Evolutionary conservation across 2,797 vertebrate genomes (phyloP), one percentile per base, ranked within the genome.

Genomic region (Syngnathus rostellatus): DNA sequence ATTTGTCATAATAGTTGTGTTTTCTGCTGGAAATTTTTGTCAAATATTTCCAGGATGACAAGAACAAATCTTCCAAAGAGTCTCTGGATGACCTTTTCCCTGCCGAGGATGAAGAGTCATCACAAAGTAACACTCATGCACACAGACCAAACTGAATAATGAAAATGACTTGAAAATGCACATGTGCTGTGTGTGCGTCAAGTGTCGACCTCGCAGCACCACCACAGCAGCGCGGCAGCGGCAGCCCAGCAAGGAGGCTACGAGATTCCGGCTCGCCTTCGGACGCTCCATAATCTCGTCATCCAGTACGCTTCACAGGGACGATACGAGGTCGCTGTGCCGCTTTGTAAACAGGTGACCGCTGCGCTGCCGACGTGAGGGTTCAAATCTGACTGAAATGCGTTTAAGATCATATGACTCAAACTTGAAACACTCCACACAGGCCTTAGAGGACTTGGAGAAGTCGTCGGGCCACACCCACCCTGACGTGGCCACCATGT

Each of bases 281-380:
- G 93, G 19, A 94, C 94, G 0, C 89, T 95, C 43, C 94, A 95
- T 88, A 94, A 94, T 87, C 89, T 95, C 17, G 94, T 95, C 60
- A 93, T 95, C 86, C 94, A 95, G 89, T 95, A 95, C 0, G 94
- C 93, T 0, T 90, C 93, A 0, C 94, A 95, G 85, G 93, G 94
- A 7, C 90, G 94, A 10, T 95, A 95, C 0, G 94, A 95, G 82
- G 94, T 95, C 2, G 94, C 94, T 0, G 94, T 94, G 7, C 94
- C 94, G 0, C 92, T 95, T 51, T 95, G 94, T 77, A 94, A 94
- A 66, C 94, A 89, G 85, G 88, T 86, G 40, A 46, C 9, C 53
- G 11, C 46, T 17, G 16, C 14, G 43, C 43, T 45, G 43, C 43
- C 43, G 11, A 45, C 11, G 43, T 14, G 5, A 0, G 41, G 41